Conservation (phyloP, 1,140 invertebrate genomes). For the Leptinotarsa texana region DNA sequence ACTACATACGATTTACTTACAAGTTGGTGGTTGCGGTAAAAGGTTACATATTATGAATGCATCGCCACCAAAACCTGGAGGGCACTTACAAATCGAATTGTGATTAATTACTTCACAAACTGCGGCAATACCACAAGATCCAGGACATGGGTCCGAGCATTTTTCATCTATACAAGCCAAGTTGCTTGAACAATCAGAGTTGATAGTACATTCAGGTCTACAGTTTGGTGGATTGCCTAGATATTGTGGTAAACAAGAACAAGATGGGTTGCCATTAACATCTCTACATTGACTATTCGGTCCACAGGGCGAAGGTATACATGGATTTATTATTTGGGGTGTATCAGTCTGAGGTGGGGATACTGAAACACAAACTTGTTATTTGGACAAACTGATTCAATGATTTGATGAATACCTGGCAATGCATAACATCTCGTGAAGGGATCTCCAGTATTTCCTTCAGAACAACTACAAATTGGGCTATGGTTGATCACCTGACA, state of each 20-base stretch:
- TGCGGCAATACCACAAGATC: conserved; percentile 66
- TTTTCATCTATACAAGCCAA: conserved; percentile 66
- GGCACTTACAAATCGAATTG: conserved; percentile 66
- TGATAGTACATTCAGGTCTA: conserved; percentile 66
- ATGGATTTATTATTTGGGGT: conserved; percentile 64
- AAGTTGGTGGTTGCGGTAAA: conserved; percentile 44
- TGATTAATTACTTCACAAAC: conserved; percentile 67
- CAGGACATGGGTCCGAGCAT: conserved; percentile 68
- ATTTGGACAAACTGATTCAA: not conserved
- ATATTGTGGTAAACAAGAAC: conserved; percentile 65
- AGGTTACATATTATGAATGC: conserved; percentile 64
- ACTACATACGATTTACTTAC: conserved; percentile 49
- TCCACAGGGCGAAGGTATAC: conserved; percentile 76
- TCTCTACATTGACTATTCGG: conserved; percentile 67
- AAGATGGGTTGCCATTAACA: conserved; percentile 61
- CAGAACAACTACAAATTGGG: conserved; percentile 66
- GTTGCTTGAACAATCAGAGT: conserved; percentile 66
- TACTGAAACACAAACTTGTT: conserved; percentile 28
- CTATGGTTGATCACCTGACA: conserved; percentile 68
- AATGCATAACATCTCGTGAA: conserved; percentile 54
- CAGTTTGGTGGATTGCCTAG: conserved; percentile 68
- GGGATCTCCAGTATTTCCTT: conserved; percentile 64
- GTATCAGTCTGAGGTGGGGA: conserved; percentile 48
- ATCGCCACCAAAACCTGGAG: conserved; percentile 64
- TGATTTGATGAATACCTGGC: conserved; percentile 44